Base-by-base conservation (phyloP, 2,797 vertebrate genomes). In the Neoniphon sammara region DNA sequence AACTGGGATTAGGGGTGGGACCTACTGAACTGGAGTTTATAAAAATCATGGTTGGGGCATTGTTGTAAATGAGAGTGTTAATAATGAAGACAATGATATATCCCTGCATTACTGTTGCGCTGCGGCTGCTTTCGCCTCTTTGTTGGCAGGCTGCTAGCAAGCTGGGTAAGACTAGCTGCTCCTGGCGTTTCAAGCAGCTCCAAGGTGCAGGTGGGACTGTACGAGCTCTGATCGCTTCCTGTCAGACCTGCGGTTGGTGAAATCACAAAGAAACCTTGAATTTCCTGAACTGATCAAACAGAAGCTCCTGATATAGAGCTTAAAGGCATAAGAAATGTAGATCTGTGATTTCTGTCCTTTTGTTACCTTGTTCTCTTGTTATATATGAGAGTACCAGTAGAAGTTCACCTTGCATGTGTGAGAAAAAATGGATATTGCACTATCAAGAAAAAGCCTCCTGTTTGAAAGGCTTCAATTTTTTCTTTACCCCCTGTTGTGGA, bases 261-360 rank as follows among this genome's bases (percentile, higher is more conserved):
- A 15, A 77, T 86, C 56, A 79, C 73, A 80, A 30, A 68, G 52
- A 73, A 66, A 75, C 78, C 77, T 77, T 78, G 70, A 79, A 81
- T 77, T 77, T 66, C 64, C 72, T 63, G 44, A 65, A 77, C 66
- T 49, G 30, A 82, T 67, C 66, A 57, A 49, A 79, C 20, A 59
- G 69, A 80, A 57, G 56, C 56, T 80, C 31, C 66, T 31, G 56
- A 30, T 83, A 52, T 54, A 50, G 57, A 49, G 65, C 73, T 83
- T 44, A 34, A 73, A 84, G 56, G 69, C 61, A 74, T 21, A n/a
- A n/a, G 44, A 74, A 49, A 73, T 11, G 66, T 58, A 70, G 25
- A 67, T 49, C 20, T 79, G 52, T 10, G 36, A 55, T 77, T 81
- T 66, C 50, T 65, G 12, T 52, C 20, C 44, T 34, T 72, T 52